These are phyloP conservation scores for Drosophila insularis DNA, from an alignment of 1,140 invertebrate species.

Conservation along the genomic window DNA sequence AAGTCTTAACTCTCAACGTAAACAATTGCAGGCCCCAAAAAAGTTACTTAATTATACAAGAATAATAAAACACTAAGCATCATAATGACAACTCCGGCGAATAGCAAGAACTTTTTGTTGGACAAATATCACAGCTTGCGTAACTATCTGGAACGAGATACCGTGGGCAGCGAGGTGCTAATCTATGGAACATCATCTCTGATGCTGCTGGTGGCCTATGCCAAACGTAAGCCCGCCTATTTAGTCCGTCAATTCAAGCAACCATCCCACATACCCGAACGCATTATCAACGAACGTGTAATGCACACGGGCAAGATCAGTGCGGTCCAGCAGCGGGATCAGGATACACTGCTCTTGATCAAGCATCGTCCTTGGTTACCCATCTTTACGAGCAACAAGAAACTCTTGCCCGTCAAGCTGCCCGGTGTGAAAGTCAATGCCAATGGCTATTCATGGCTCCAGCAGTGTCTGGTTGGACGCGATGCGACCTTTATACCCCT, in stretches of 20 bases:
- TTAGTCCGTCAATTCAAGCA: constrained; percentile 78
- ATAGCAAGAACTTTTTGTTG: constrained; percentile 40
- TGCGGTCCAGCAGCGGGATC: constrained; percentile 65
- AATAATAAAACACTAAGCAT: constrained; percentile 21
- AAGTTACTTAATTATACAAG: constrained; percentile 47
- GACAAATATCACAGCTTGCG: constrained; percentile 74
- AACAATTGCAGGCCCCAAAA: constrained; percentile 52
- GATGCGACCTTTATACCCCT: constrained; percentile 75
- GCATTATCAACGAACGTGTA: constrained; percentile 71
- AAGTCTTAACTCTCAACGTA: constrained; percentile 35
- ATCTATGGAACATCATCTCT: constrained; percentile 72
- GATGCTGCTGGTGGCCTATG: constrained; percentile 70
- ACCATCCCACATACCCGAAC: constrained; percentile 76
- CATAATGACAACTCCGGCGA: constrained; percentile 31
- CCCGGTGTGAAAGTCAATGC: constrained; percentile 70
- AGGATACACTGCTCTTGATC: constrained; percentile 70
- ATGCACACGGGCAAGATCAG: constrained; percentile 75
- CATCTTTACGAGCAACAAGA: constrained; percentile 65
- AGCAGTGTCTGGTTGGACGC: constrained; percentile 70
- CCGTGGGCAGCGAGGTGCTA: constrained; percentile 62
- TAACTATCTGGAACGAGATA: constrained; percentile 77
- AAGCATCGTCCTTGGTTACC: constrained; percentile 69
- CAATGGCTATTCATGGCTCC: constrained; percentile 75
- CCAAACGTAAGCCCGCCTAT: constrained; percentile 76
- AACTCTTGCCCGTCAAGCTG: constrained; percentile 68